Evolutionary conservation across 2,113 vertebrate species (phyloP).

Genomic region (Ptyas mucosa): DNA sequence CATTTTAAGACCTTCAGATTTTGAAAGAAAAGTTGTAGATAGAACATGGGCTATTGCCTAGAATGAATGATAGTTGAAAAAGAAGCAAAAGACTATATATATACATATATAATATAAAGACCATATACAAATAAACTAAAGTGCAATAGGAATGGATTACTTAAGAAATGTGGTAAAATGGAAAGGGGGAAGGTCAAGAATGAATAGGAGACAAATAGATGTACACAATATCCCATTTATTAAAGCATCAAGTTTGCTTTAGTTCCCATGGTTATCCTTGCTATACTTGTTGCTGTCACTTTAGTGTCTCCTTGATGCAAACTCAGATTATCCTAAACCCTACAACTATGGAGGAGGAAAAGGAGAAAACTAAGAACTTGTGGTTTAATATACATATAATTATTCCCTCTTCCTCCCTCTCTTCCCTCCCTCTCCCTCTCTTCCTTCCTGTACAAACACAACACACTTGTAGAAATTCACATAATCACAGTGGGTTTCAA

Average conservation of each 20-base stretch:
- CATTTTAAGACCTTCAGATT: background rate
- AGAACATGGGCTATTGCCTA: background rate
- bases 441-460: background rate
- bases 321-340: background rate
- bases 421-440: background rate
- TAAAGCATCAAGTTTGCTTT: background rate
- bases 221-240: background rate
- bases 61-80: background rate
- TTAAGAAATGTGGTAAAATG: background rate
- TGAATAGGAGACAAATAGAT: background rate
- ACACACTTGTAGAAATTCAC: background rate
- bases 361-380: background rate
- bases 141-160: background rate
- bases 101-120: too few relatives aligned
- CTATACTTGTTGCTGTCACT: background rate
- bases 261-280: background rate
- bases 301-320: background rate
- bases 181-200: background rate
- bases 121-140: background rate
- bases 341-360: background rate
- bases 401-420: background rate
- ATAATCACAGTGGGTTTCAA: background rate
- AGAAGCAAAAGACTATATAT: background rate
- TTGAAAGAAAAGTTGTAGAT: background rate
- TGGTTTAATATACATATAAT: background rate